A percentile compares a stretch with the other conserved stretches of the same genome.
These are phyloP conservation scores for Noturus placidus DNA, from an alignment of 2,113 vertebrate genomes.

Conservation along the genomic window DNA sequence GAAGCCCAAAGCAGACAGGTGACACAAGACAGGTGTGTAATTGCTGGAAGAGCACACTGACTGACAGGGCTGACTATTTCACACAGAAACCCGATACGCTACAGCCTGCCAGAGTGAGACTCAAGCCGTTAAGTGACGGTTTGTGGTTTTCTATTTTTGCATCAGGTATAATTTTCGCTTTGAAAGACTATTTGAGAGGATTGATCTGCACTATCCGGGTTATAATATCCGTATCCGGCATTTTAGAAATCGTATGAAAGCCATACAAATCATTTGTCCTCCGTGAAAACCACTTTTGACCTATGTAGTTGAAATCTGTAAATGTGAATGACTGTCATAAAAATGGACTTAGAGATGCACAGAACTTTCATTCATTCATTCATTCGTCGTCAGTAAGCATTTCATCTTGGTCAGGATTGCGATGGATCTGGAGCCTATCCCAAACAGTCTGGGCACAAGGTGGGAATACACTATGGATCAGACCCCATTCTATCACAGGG, in stretches of 20 bases:
- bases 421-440: not conserved
- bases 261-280: constrained; percentile 30
- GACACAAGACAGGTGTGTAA: constrained; percentile 81
- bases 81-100: constrained; percentile 73
- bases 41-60: constrained; percentile 73
- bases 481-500: not conserved
- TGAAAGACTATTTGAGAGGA: constrained; percentile 40
- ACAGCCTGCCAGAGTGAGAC: constrained; percentile 44
- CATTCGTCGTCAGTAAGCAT: not conserved
- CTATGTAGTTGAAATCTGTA: constrained; percentile 4
- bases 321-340: not conserved
- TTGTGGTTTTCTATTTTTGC: constrained; percentile 40
- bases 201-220: constrained; percentile 4
- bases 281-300: constrained; percentile 16
- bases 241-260: constrained; percentile 26
- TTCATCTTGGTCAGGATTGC: not conserved
- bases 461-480: not conserved
- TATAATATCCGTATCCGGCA: constrained; percentile 27
- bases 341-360: not conserved
- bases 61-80: constrained; percentile 69
- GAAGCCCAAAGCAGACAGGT: constrained; percentile 72
- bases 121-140: constrained; percentile 63
- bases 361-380: not conserved
- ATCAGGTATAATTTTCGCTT: constrained; percentile 44
- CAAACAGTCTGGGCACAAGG: not conserved